phyloP scores from a whole-genome alignment of 2,888 invertebrate genomes.

The Argyresthia goedartella region DNA sequence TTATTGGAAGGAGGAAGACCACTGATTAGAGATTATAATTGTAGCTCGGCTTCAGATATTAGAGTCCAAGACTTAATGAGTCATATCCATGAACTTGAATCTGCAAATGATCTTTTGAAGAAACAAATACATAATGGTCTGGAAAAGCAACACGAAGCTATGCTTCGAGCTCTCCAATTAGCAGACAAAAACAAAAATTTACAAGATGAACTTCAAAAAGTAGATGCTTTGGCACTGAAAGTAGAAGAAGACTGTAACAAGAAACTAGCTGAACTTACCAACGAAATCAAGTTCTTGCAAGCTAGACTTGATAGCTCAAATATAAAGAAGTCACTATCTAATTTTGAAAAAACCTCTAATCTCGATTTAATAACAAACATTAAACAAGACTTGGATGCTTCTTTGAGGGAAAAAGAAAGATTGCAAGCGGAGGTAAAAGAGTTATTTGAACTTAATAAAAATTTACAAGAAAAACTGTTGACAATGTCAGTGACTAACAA shows the following conservation, averaged over 20 bases:
- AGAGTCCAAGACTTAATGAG: constrained; percentile 70
- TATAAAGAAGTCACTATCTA: constrained; percentile 25
- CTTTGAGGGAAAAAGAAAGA: constrained; percentile 47
- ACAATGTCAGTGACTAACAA: constrained; percentile 30
- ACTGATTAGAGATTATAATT: constrained; percentile 68
- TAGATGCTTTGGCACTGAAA: constrained; percentile 79
- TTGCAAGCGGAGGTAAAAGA: constrained; percentile 58
- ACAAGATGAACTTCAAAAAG: constrained; percentile 78
- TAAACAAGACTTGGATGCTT: constrained; percentile 23
- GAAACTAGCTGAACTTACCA: constrained; percentile 72
- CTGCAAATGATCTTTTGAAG: constrained; percentile 60
- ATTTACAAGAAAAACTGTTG: constrained; percentile 55
- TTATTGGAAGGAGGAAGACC: constrained; percentile 81
- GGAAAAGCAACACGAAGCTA: constrained; percentile 83
- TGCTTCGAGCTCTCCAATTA: constrained; percentile 79
- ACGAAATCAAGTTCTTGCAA: constrained; percentile 72
- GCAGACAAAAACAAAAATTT: constrained; percentile 80
- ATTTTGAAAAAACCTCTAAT: too few relatives aligned
- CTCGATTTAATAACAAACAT: not conserved
- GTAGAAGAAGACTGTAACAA: constrained; percentile 84
- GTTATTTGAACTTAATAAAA: constrained; percentile 55
- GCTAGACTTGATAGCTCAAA: constrained; percentile 60
- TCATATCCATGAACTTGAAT: constrained; percentile 72
- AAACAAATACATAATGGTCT: constrained; percentile 67
- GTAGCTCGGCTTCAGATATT: constrained; percentile 70